Conservation (phyloP, 1,140 invertebrate species). For the Drosophila simulans region DNA sequence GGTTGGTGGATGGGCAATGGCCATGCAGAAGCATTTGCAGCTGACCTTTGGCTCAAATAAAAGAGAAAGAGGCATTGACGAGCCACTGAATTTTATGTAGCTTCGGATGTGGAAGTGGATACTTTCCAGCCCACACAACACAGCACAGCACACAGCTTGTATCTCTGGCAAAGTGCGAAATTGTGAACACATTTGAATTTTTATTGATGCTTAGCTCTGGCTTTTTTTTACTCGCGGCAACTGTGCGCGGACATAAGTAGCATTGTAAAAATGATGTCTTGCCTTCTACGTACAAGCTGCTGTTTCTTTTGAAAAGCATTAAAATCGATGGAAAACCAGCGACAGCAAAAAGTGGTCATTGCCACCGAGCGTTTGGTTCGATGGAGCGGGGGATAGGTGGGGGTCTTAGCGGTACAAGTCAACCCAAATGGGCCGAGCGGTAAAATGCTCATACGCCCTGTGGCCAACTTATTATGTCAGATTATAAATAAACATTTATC, state of each 20-base stretch:
- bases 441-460: constrained; percentile 40
- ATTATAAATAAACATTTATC: constrained; percentile 13
- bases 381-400: too few relatives aligned
- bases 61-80: constrained; percentile 64
- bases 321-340: constrained; percentile 71
- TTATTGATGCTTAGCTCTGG: constrained; percentile 68
- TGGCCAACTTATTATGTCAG: constrained; percentile 34
- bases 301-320: constrained; percentile 64
- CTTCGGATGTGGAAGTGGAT: constrained; percentile 45
- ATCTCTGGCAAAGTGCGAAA: constrained; percentile 69
- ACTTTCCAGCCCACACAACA: constrained; percentile 50
- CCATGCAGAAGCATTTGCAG: constrained; percentile 41
- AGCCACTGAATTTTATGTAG: constrained; percentile 16
- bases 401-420: constrained; percentile 29
- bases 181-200: constrained; percentile 77
- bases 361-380: constrained; percentile 27
- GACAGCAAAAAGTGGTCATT: constrained; percentile 46
- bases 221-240: constrained; percentile 14
- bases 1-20: constrained; percentile 6
- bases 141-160: constrained; percentile 2
- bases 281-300: constrained; percentile 77
- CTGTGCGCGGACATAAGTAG: constrained; percentile 69
- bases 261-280: constrained; percentile 81
- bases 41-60: constrained; percentile 62
- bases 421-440: constrained; percentile 25